phyloP scores from a whole-genome alignment of 2,888 invertebrate species.

The Cataglyphis livida region DNA sequence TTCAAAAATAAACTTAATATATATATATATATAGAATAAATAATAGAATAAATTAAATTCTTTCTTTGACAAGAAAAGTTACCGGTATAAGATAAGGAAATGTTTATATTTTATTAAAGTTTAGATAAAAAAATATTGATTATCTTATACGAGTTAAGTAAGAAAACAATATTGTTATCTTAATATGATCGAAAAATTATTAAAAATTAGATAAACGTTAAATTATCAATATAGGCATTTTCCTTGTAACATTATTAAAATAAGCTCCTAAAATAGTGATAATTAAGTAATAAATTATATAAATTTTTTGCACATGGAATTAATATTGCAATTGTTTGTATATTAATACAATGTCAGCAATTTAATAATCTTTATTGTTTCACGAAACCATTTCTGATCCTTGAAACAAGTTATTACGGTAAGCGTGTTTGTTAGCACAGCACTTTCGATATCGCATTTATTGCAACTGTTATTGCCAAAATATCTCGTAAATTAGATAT shows the following conservation, averaged over 20 bases:
- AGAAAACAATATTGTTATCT: background rate
- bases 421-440: background rate
- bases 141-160: background rate
- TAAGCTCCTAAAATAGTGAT: background rate
- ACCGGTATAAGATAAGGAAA: background rate
- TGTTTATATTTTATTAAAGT: background rate
- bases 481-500: conserved; percentile 41
- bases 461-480: conserved; percentile 15
- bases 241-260: background rate
- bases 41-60: background rate
- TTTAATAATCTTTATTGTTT: conserved; percentile 17
- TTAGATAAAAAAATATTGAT: conserved; percentile 3
- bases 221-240: background rate
- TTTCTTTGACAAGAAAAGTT: background rate
- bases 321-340: background rate
- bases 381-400: background rate
- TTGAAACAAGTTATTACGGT: background rate
- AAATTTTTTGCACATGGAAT: background rate
- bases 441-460: conserved; percentile 10
- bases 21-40: background rate
- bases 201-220: background rate
- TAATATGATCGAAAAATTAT: background rate
- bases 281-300: background rate
- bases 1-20: background rate
- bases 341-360: background rate